Percentiles rank a stretch among this genome's conserved stretches.
Conservation (phyloP, 1,140 invertebrate genomes). For the Heliconius hewitsoni region DNA sequence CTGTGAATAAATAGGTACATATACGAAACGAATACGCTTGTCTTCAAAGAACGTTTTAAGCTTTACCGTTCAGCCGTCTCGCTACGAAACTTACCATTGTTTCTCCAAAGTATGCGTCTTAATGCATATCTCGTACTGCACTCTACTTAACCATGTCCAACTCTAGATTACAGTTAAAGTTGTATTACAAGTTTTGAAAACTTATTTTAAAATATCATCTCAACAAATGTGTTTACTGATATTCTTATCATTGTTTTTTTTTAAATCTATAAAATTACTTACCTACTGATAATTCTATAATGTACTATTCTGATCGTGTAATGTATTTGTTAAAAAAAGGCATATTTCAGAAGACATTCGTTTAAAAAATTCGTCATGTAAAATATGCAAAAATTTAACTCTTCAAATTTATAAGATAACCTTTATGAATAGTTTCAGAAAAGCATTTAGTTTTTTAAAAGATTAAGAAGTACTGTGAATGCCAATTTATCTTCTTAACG, state of each 20-base stretch:
- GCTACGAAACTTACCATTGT: constrained; percentile 41
- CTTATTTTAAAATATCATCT: constrained; percentile 23
- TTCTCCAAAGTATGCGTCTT: constrained; percentile 32
- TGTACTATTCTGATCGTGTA: too few relatives aligned
- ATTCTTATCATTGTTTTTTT: background rate
- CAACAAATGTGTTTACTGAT: constrained; percentile 1
- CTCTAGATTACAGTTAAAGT: constrained; percentile 24
- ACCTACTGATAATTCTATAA: background rate
- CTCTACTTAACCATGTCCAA: constrained; percentile 38
- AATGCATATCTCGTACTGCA: constrained; percentile 27
- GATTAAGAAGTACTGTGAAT: constrained; percentile 59
- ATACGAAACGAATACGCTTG: constrained; percentile 16
- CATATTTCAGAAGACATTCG: too few relatives aligned
- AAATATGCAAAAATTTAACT: background rate
- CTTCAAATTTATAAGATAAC: background rate
- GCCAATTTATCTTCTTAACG: constrained; percentile 74
- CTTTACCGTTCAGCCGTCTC: constrained; percentile 31
- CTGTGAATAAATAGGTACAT: background rate
- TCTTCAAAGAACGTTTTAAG: constrained; percentile 39
- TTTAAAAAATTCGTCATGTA: background rate
- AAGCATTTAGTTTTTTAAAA: constrained; percentile 18
- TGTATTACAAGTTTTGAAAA: constrained; percentile 21
- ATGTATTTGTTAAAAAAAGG: too few relatives aligned
- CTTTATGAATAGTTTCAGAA: background rate
- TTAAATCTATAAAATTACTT: too few relatives aligned